Base-by-base conservation (phyloP, 2,797 vertebrate genomes). In the Carapus acus region DNA sequence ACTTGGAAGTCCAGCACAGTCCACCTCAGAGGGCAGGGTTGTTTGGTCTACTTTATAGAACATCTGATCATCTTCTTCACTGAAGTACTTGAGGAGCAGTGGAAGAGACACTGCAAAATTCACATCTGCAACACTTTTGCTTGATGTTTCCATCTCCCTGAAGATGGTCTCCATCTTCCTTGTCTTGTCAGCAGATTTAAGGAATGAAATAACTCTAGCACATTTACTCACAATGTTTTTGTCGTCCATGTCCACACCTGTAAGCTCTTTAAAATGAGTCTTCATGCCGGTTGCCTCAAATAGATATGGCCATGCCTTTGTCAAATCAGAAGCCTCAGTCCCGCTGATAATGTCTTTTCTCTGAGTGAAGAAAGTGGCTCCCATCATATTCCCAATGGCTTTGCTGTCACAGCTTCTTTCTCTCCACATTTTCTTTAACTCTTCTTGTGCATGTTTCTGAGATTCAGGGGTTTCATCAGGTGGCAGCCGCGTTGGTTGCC, bases 391-490 rank as follows among this genome's bases (percentile, higher is more conserved):
- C 2, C 27, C 21, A 23, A 23, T 23, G 8, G 15, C n/a, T 44
- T 44, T 42, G 7, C 20, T 34, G 12, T 57, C 34, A 16, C 21
- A 17, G 21, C 8, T 24, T 40, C 9, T 48, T 24, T 39, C 18
- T 45, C 16, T 16, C 20, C 40, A n/a, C 43, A 47, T 57, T 7
- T 46, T 47, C 43, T 47, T 57, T 34, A 48, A 20, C 40, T 57
- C 54, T 41, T 49, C 37, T 33, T 57, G 33, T 43, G 43, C 33
- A 33, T 4, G 3, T 17, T 44, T 54, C 31, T 54, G 52, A 18
- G 18, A n/a, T 19, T 54, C 41, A 8, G 24, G 16, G n/a, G 40
- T 55, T 55, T 54, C 40, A 33, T 18, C 41, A 16, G 42, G 27
- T 27, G 50, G 50, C 39, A 31, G 36, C 36, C n/a, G 31, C 23